These are phyloP conservation scores for Cynocephalus volans DNA, from an alignment of 2,113 vertebrate species.

Conservation along the genomic window DNA sequence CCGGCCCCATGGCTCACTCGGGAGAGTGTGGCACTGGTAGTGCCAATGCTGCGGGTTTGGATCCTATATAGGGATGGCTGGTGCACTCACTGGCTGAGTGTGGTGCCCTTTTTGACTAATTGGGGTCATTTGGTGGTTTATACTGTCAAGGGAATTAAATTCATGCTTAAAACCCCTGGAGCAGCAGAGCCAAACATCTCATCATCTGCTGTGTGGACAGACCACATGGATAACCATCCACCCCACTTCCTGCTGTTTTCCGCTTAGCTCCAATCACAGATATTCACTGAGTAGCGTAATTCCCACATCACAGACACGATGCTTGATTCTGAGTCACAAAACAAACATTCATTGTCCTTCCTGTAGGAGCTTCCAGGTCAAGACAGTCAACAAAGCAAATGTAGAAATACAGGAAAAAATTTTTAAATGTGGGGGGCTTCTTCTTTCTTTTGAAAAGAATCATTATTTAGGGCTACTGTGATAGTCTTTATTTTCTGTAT, in stretches of 20 bases:
- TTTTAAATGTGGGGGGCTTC: background rate
- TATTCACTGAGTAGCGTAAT: background rate
- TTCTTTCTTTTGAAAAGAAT: background rate
- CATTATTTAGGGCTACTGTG: background rate
- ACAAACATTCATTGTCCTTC: background rate
- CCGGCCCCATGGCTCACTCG: too few relatives aligned
- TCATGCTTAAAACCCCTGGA: too few relatives aligned
- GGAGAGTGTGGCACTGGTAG: too few relatives aligned
- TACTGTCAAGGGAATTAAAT: too few relatives aligned
- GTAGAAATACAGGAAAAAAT: background rate
- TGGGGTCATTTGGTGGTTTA: too few relatives aligned
- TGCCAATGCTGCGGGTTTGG: too few relatives aligned
- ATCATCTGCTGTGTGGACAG: background rate
- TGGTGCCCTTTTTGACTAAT: too few relatives aligned
- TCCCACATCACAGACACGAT: background rate
- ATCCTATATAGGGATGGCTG: too few relatives aligned
- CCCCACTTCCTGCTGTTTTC: background rate
- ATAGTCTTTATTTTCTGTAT: background rate
- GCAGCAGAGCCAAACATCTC: too few relatives aligned
- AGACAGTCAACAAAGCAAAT: background rate
- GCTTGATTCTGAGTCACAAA: background rate
- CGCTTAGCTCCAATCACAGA: background rate
- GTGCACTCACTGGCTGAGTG: too few relatives aligned
- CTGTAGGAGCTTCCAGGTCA: background rate
- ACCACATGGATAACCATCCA: background rate